Conservation (phyloP, 2,113 vertebrate genomes). For the Dromiciops gliroides region DNA sequence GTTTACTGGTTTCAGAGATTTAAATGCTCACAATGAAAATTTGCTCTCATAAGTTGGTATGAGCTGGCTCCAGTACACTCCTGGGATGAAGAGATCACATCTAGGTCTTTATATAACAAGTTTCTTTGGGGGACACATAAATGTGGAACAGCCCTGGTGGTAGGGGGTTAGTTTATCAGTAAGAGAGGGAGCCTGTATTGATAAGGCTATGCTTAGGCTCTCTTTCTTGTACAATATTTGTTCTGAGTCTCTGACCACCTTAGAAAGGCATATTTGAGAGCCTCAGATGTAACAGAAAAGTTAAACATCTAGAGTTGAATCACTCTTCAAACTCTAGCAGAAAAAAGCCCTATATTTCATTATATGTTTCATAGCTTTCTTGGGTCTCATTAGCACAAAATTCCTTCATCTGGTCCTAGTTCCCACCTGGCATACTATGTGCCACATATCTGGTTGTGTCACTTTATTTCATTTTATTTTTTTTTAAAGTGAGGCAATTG, state of each 20-base stretch:
- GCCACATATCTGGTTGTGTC: background rate
- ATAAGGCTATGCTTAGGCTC: background rate
- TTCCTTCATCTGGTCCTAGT: background rate
- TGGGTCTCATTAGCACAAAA: background rate
- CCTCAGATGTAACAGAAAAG: background rate
- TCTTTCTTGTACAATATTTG: background rate
- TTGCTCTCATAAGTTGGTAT: background rate
- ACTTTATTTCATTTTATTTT: too few species aligned
- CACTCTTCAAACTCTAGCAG: background rate
- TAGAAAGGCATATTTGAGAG: background rate
- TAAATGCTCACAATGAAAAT: background rate
- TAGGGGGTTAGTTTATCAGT: background rate
- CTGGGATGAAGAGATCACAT: background rate
- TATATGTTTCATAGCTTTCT: background rate
- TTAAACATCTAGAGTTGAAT: background rate
- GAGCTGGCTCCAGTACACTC: background rate
- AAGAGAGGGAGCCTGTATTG: background rate
- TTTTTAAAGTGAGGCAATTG: too few species aligned
- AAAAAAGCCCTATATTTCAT: background rate
- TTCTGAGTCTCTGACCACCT: background rate
- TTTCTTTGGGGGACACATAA: background rate
- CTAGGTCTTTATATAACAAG: background rate
- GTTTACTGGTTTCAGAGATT: background rate
- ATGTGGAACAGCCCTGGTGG: background rate
- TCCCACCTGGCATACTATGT: background rate